These are phyloP conservation scores for Glossophaga mutica DNA, from an alignment of 2,797 vertebrate genomes.

Conservation along the genomic window DNA sequence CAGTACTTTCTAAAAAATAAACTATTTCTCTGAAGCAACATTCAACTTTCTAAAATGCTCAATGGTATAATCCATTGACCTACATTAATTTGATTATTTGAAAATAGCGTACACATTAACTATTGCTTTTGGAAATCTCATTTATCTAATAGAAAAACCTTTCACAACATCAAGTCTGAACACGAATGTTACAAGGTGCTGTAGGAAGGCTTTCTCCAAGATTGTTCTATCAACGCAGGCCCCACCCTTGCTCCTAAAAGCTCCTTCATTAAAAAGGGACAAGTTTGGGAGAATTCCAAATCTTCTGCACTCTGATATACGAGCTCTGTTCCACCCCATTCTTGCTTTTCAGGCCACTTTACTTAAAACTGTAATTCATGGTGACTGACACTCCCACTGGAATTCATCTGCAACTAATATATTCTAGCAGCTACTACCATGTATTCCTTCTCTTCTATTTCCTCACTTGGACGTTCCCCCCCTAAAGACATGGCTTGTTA, in stretches of 20 bases:
- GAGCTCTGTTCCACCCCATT: background rate
- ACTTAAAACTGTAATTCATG: constrained; percentile 63
- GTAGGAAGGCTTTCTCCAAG: constrained; percentile 20
- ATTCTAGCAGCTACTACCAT: constrained; percentile 54
- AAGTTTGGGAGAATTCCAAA: constrained; percentile 46
- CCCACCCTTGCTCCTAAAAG: background rate
- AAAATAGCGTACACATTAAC: background rate
- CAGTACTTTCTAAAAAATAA: constrained; percentile 5
- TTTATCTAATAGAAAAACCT: background rate
- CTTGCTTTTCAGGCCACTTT: constrained; percentile 45
- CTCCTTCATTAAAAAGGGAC: constrained; percentile 41
- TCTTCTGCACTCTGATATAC: background rate
- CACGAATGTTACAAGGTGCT: background rate
- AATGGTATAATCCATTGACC: background rate
- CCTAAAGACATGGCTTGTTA: constrained; percentile 58
- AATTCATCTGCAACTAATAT: constrained; percentile 53
- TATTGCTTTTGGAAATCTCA: background rate
- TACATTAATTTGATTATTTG: constrained; percentile 12
- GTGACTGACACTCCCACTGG: constrained; percentile 57
- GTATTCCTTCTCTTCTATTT: constrained; percentile 43
- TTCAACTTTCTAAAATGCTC: background rate
- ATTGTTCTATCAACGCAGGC: constrained; percentile 28
- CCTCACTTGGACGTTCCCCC: constrained; percentile 49
- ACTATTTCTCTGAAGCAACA: background rate
- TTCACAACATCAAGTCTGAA: constrained; percentile 25